Conservation (phyloP, 2,888 invertebrate species). For the Phyllotreta striolata region DNA sequence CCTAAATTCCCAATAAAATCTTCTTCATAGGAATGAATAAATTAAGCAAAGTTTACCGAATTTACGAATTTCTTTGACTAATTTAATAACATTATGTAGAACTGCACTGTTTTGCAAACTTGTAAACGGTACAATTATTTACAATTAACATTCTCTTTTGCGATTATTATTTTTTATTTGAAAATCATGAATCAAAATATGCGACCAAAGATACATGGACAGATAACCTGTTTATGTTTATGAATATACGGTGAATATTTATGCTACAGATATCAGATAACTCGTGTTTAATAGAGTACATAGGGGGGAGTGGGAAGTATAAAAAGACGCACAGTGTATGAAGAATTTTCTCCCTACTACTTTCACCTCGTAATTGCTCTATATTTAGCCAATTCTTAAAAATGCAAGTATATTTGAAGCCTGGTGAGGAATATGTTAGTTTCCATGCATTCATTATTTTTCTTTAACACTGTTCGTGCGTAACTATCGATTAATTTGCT, state of each 20-base stretch:
- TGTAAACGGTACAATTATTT: constrained; percentile 6
- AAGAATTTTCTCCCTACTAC: not conserved
- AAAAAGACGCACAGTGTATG: constrained; percentile 1
- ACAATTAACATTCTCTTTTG: constrained; percentile 12
- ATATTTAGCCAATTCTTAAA: no score
- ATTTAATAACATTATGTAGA: not conserved
- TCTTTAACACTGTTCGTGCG: no score
- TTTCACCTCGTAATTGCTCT: no score
- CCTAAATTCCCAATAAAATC: no score
- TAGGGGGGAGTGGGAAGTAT: constrained; percentile 4
- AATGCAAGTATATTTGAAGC: no score
- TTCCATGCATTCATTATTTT: no score
- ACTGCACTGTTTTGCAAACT: not conserved
- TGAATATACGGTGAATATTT: constrained; percentile 1
- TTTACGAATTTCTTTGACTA: no score
- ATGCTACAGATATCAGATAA: constrained; percentile 2
- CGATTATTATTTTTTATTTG: not conserved
- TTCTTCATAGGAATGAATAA: no score
- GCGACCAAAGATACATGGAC: not conserved
- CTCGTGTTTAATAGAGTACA: not conserved
- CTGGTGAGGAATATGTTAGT: no score
- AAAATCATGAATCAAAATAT: constrained; percentile 9
- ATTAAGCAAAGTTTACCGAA: no score
- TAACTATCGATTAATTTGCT: no score
- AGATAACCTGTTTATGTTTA: constrained; percentile 16